Evolutionary conservation across 1,140 invertebrate species (phyloP).

Genomic region (Dendrolimus punctatus): DNA sequence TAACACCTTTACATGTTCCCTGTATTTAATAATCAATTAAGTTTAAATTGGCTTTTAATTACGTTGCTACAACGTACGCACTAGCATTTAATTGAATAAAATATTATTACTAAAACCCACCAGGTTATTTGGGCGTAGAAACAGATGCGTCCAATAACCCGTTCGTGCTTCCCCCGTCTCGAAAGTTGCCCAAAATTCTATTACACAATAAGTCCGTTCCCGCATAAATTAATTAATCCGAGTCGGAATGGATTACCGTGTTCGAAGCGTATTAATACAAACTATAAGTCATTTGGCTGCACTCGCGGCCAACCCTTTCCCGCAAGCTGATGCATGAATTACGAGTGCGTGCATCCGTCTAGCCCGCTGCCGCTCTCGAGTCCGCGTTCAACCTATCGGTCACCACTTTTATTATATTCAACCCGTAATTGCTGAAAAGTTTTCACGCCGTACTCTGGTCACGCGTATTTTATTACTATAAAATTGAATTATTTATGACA

Average conservation of each 20-base stretch:
- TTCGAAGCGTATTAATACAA: conserved; percentile 56
- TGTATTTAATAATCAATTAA: no score
- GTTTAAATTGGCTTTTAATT: no score
- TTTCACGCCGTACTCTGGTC: conserved; percentile 64
- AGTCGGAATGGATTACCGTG: conserved; percentile 44
- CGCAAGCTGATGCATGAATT: conserved; percentile 69
- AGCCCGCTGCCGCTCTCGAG: conserved; percentile 24
- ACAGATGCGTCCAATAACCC: no score
- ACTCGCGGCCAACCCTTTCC: conserved; percentile 61
- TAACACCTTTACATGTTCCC: no score
- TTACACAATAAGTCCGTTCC: conserved; percentile 3
- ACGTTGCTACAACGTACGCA: no score
- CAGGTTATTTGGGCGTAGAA: no score
- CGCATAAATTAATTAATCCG: conserved; percentile 53
- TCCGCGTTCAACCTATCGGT: conserved; percentile 36
- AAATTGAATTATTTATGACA: conserved; percentile 71
- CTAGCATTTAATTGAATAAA: no score
- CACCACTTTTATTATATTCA: conserved; percentile 66
- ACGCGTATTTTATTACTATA: conserved; percentile 71
- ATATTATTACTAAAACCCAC: no score
- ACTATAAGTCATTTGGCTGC: conserved; percentile 63
- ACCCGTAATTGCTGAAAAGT: conserved; percentile 70
- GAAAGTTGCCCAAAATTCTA: no score
- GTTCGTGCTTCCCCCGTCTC: no score
- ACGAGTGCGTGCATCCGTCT: conserved; percentile 43